phyloP scores from a whole-genome alignment of 2,797 vertebrate species.

The Brachymystax lenok region DNA sequence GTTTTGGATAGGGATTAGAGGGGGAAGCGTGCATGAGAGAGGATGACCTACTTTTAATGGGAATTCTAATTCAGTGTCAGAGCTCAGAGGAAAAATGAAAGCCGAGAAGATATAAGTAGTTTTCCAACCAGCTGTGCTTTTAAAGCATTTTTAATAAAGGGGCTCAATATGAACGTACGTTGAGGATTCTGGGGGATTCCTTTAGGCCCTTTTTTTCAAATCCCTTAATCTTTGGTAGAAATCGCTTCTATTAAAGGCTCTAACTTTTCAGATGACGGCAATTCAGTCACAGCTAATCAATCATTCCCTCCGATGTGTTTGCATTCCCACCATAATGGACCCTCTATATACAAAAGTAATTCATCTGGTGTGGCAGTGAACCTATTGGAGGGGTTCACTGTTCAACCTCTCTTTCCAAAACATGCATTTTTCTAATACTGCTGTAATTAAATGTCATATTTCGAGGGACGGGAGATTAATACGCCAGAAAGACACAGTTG shows the following conservation, averaged over 20 bases:
- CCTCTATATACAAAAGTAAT: background rate
- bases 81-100: background rate
- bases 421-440: background rate
- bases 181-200: background rate
- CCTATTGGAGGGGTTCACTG: background rate
- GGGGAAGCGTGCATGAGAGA: background rate
- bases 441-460: background rate
- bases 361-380: background rate
- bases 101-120: background rate
- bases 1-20: slow-evolving; percentile 2
- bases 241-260: too few species aligned
- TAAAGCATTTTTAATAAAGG: background rate
- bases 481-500: background rate
- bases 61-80: background rate
- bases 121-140: background rate
- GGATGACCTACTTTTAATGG: background rate
- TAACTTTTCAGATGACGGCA: too few species aligned
- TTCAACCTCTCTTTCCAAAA: background rate
- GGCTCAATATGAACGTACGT: background rate
- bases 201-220: background rate
- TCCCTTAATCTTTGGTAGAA: background rate
- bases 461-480: background rate
- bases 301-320: background rate
- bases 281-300: background rate
- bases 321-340: background rate